Evolutionary conservation across 2,113 vertebrate genomes (phyloP).

Genomic region (Ifrita kowaldi): DNA sequence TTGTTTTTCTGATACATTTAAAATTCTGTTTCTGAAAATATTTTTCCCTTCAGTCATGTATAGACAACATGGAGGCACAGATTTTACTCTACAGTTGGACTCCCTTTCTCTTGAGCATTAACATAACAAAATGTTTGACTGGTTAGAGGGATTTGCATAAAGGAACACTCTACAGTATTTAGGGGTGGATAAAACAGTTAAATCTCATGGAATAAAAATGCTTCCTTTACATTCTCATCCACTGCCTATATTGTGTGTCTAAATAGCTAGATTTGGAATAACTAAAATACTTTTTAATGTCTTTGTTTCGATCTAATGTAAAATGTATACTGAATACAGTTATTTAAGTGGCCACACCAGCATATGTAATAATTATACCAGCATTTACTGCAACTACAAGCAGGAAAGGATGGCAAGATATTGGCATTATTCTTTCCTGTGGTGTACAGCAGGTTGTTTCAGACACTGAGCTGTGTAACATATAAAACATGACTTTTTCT

Average conservation of each 20-base stretch:
- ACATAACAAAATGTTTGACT: not conserved
- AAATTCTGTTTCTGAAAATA: not conserved
- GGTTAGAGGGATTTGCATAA: not conserved
- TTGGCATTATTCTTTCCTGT: not conserved
- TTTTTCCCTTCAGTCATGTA: not conserved
- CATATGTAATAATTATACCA: not conserved
- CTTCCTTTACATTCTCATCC: not conserved
- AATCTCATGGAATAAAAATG: not conserved
- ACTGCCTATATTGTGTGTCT: not conserved
- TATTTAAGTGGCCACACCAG: not conserved
- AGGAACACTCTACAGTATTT: not conserved
- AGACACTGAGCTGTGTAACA: not conserved
- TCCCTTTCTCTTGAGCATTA: not conserved
- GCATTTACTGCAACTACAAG: not conserved
- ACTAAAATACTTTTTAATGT: not conserved
- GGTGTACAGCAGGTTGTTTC: not conserved
- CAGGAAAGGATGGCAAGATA: not conserved
- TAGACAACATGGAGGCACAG: not conserved
- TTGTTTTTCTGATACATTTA: not conserved
- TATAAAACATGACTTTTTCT: not conserved
- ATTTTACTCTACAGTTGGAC: not conserved
- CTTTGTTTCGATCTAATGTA: not conserved
- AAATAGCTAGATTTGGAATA: not conserved
- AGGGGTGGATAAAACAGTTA: not conserved
- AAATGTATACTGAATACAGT: not conserved